phyloP scores from a whole-genome alignment of 1,140 invertebrate genomes.

The Vollenhovia emeryi region DNA sequence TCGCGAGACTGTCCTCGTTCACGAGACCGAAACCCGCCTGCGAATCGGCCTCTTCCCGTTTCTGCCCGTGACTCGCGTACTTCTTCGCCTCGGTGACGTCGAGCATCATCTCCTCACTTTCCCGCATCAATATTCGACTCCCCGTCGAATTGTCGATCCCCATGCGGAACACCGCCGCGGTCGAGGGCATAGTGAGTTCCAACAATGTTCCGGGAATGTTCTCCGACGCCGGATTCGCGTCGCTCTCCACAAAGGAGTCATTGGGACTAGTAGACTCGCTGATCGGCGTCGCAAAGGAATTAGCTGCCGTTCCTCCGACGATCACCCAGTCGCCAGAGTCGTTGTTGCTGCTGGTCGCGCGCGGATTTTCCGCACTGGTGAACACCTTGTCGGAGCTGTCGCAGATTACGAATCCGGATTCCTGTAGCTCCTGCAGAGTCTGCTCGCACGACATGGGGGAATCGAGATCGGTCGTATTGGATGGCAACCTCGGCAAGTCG shows the following conservation, averaged over 20 bases:
- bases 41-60: conserved; percentile 7
- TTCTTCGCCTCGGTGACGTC: conserved; percentile 70
- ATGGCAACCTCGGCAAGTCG: conserved; percentile 60
- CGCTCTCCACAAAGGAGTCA: conserved; percentile 72
- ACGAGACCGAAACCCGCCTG: conserved; percentile 34
- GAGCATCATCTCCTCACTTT: conserved; percentile 73
- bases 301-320: conserved; percentile 78
- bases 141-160: conserved; percentile 78
- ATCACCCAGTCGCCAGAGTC: conserved; percentile 80
- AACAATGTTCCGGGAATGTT: conserved; percentile 79
- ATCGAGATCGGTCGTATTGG: conserved; percentile 80
- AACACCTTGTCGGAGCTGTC: conserved; percentile 81
- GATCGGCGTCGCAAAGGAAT: conserved; percentile 75
- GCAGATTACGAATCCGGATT: conserved; percentile 82
- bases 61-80: conserved; percentile 9
- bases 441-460: conserved; percentile 83
- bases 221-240: conserved; percentile 76
- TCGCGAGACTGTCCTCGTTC: conserved; percentile 34
- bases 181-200: conserved; percentile 80
- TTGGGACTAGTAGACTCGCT: conserved; percentile 79
- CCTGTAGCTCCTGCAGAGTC: conserved; percentile 79
- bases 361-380: conserved; percentile 76
- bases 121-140: conserved; percentile 74
- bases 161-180: conserved; percentile 79
- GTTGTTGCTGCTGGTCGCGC: conserved; percentile 73